These are phyloP conservation scores for Poeciliopsis turrubarensis DNA, from an alignment of 2,113 vertebrate species.

Conservation along the genomic window DNA sequence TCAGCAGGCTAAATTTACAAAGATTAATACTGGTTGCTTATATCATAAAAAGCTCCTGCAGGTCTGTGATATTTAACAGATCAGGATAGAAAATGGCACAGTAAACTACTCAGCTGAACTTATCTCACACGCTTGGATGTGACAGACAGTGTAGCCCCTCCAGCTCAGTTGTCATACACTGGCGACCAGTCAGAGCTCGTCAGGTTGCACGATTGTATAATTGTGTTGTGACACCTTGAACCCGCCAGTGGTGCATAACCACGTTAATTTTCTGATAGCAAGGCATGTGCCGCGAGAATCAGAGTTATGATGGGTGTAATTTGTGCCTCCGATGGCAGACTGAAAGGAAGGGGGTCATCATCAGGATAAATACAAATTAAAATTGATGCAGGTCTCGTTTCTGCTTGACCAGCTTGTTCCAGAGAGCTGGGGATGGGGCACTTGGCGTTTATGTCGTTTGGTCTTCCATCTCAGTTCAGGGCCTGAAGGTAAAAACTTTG, in stretches of 20 bases:
- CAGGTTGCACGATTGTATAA: constrained; percentile 82
- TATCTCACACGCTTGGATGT: constrained; percentile 73
- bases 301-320: constrained; percentile 83
- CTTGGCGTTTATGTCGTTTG: constrained; percentile 68
- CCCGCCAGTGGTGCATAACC: constrained; percentile 80
- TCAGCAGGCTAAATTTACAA: constrained; percentile 28
- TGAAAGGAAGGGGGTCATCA: constrained; percentile 80
- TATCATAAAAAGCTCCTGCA: constrained; percentile 27
- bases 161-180: constrained; percentile 76
- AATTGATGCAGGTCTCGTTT: constrained; percentile 83
- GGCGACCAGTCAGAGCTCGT: constrained; percentile 71
- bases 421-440: constrained; percentile 59
- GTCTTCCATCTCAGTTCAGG: constrained; percentile 66
- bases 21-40: constrained; percentile 5
- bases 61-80: constrained; percentile 74
- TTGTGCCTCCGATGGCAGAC: constrained; percentile 76
- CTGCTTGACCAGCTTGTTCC: constrained; percentile 79
- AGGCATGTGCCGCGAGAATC: constrained; percentile 73
- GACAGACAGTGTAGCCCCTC: constrained; percentile 77
- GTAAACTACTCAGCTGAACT: constrained; percentile 70
- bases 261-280: constrained; percentile 85
- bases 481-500: constrained; percentile 64
- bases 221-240: constrained; percentile 85
- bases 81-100: constrained; percentile 60
- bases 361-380: constrained; percentile 87